Conservation (phyloP, 2,797 vertebrate genomes). For the Hypotaenidia okinawae region DNA sequence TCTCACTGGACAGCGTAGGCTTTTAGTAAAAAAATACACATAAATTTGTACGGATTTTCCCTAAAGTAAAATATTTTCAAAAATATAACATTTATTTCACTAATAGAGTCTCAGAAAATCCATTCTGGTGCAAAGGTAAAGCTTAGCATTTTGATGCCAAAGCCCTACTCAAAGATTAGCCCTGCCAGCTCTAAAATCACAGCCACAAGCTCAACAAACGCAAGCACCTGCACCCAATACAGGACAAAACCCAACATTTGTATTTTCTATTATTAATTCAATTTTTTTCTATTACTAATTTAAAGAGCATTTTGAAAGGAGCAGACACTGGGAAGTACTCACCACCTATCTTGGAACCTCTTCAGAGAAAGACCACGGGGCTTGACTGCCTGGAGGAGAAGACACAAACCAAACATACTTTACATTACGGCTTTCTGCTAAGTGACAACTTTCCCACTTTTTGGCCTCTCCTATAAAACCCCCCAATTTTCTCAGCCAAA, state of each 20-base stretch:
- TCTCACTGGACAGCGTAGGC: background rate
- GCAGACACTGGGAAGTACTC: background rate
- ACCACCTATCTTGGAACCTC: constrained; percentile 67
- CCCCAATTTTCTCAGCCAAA: background rate
- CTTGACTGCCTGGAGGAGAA: background rate
- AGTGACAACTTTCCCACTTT: background rate
- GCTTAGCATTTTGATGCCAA: background rate
- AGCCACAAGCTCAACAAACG: background rate
- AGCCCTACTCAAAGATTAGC: background rate
- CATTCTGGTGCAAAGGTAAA: background rate
- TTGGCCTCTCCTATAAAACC: background rate
- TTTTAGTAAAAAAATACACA: background rate
- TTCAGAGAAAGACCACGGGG: background rate
- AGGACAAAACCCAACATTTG: background rate
- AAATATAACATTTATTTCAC: background rate
- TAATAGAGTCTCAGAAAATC: background rate
- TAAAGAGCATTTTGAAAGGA: background rate
- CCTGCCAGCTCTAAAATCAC: background rate
- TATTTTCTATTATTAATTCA: background rate
- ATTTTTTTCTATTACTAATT: background rate
- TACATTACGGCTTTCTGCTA: constrained; percentile 1
- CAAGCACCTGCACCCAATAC: background rate
- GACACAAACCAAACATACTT: constrained; percentile 19
- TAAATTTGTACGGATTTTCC: background rate
- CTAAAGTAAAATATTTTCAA: background rate